Evolutionary conservation across 2,888 invertebrate genomes (phyloP).

Genomic region (Ennomos erosarius): DNA sequence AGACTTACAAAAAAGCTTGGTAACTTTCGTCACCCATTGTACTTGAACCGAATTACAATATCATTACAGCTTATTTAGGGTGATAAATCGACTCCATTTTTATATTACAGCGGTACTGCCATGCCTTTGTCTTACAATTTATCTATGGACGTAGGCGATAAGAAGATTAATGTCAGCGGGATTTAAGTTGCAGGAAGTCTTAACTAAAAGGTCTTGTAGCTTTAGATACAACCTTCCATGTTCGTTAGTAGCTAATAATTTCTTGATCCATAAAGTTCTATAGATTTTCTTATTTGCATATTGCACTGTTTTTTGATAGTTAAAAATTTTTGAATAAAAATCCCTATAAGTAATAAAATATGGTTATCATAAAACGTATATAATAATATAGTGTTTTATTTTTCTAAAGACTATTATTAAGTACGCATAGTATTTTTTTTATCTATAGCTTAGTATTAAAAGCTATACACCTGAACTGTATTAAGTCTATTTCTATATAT

Average conservation of each 20-base stretch:
- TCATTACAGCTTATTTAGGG: constrained; percentile 46
- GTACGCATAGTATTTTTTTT: too few relatives aligned
- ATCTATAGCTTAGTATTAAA: too few relatives aligned
- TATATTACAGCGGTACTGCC: constrained; percentile 25
- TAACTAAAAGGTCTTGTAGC: constrained; percentile 23
- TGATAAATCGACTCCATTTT: constrained; percentile 43
- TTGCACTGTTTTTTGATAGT: not conserved
- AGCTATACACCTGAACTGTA: too few relatives aligned
- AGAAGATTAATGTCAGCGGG: constrained; percentile 34
- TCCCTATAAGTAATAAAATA: too few relatives aligned
- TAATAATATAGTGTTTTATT: too few relatives aligned
- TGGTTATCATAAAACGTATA: too few relatives aligned
- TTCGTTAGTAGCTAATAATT: not conserved
- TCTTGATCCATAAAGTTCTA: too few relatives aligned
- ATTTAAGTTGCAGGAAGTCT: constrained; percentile 35
- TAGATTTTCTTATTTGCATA: not conserved
- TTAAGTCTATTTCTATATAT: not conserved
- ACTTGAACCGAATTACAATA: constrained; percentile 45
- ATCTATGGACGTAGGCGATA: constrained; percentile 37
- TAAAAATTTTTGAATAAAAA: too few relatives aligned
- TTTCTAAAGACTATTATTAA: too few relatives aligned
- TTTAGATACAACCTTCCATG: constrained; percentile 8
- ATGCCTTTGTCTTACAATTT: constrained; percentile 34
- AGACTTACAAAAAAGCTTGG: constrained; percentile 8
- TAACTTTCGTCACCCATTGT: constrained; percentile 28